phyloP scores from a whole-genome alignment of 2,888 invertebrate species.

The Gibbula magus region DNA sequence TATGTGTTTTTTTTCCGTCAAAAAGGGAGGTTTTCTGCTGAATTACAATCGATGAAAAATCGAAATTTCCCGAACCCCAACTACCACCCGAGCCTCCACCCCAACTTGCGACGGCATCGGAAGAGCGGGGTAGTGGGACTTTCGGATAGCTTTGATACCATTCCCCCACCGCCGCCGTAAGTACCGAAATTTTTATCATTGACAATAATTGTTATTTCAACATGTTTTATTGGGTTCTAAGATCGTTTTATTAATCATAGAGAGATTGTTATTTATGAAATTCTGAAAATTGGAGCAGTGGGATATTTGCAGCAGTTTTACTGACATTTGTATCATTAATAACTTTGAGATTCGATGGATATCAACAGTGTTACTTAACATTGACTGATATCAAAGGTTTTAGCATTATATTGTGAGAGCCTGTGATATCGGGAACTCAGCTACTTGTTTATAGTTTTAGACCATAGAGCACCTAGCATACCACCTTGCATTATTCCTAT shows the following conservation, averaged over 20 bases:
- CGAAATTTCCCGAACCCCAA: slow-evolving; percentile 22
- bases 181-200: slow-evolving; percentile 36
- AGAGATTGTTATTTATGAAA: background rate
- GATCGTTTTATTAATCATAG: too few species aligned
- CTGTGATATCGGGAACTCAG: too few species aligned
- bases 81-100: background rate
- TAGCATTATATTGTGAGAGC: too few species aligned
- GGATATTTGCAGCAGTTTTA: too few species aligned
- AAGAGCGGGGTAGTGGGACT: slow-evolving; percentile 63
- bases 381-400: background rate
- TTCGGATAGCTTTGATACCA: slow-evolving; percentile 59
- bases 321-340: too few species aligned
- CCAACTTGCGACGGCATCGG: slow-evolving; percentile 42
- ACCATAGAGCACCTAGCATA: too few species aligned
- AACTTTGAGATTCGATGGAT: too few species aligned
- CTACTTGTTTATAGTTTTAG: too few species aligned
- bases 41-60: slow-evolving; percentile 21
- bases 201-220: too few species aligned
- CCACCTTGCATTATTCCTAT: background rate
- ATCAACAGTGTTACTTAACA: background rate
- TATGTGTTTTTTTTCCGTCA: slow-evolving; percentile 54
- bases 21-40: slow-evolving; percentile 20
- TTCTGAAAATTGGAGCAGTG: background rate
- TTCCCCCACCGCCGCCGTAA: slow-evolving; percentile 68
- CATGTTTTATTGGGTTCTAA: too few species aligned